Conservation (phyloP, 2,888 invertebrate genomes). For the Lamellibrachia satsuma region DNA sequence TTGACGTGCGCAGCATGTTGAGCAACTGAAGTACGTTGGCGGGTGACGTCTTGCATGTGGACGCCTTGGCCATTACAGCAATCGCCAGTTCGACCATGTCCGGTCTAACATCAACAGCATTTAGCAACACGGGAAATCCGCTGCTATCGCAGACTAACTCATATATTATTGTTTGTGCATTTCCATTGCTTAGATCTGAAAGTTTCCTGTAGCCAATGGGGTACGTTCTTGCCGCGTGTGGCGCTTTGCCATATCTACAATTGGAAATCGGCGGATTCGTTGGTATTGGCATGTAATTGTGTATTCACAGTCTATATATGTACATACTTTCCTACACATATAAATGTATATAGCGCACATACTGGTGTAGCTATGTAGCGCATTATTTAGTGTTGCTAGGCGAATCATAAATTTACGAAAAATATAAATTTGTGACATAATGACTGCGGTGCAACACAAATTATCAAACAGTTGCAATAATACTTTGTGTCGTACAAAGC, state of each 20-base stretch:
- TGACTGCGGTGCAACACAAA: no score
- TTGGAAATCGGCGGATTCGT: not conserved
- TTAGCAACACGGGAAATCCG: not conserved
- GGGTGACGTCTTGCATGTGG: constrained; percentile 35
- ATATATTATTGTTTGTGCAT: not conserved
- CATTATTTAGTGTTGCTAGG: no score
- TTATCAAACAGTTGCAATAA: not conserved
- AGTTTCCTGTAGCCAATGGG: not conserved
- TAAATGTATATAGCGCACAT: no score
- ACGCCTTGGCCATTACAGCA: constrained; percentile 38
- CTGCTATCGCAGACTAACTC: not conserved
- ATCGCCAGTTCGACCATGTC: constrained; percentile 20
- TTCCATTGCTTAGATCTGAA: not conserved
- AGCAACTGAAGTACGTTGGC: constrained; percentile 34
- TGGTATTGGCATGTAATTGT: not conserved
- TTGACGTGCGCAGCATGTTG: constrained; percentile 32
- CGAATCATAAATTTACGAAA: no score
- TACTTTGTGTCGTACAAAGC: not conserved
- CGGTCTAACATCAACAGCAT: not conserved
- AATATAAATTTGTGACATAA: no score
- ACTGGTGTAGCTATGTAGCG: no score
- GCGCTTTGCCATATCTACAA: not conserved
- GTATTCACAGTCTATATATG: not conserved
- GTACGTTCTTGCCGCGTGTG: not conserved
- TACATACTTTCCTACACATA: not conserved